These are phyloP conservation scores for Pheosia gnoma DNA, from an alignment of 2,888 invertebrate genomes.

Conservation along the genomic window DNA sequence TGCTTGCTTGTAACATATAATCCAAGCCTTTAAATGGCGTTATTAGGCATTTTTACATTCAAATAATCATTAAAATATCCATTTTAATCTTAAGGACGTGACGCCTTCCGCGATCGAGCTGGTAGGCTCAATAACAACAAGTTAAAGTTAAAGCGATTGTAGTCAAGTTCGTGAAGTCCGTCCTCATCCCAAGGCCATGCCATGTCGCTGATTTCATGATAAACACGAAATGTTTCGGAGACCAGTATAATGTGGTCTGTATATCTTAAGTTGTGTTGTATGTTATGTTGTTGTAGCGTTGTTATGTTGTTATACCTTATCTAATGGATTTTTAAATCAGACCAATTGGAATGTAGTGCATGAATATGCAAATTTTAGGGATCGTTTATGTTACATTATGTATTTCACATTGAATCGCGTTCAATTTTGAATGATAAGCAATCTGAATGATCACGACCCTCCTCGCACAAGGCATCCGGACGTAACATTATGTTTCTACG, in stretches of 20 bases:
- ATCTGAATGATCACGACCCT: slow-evolving; percentile 19
- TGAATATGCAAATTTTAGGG: slow-evolving; percentile 4
- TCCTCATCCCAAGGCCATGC: neutral
- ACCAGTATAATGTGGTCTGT: no score
- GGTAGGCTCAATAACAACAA: neutral
- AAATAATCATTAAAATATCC: no score
- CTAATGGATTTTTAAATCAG: slow-evolving; percentile 3
- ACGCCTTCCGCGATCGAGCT: neutral
- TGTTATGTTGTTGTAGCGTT: no score
- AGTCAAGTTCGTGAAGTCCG: neutral
- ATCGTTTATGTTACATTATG: neutral
- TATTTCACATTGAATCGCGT: neutral
- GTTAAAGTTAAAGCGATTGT: neutral
- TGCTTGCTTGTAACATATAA: no score
- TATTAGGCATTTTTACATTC: no score
- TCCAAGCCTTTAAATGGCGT: no score
- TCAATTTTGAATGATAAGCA: slow-evolving; percentile 13
- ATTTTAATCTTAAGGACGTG: neutral
- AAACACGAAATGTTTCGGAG: neutral
- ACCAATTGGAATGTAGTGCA: neutral
- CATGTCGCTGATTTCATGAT: neutral
- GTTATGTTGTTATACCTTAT: no score
- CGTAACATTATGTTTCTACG: slow-evolving; percentile 20
- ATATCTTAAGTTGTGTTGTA: no score
- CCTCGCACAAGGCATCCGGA: slow-evolving; percentile 24